Conservation (phyloP, 1,140 invertebrate species). For the Achatina immaculata region DNA sequence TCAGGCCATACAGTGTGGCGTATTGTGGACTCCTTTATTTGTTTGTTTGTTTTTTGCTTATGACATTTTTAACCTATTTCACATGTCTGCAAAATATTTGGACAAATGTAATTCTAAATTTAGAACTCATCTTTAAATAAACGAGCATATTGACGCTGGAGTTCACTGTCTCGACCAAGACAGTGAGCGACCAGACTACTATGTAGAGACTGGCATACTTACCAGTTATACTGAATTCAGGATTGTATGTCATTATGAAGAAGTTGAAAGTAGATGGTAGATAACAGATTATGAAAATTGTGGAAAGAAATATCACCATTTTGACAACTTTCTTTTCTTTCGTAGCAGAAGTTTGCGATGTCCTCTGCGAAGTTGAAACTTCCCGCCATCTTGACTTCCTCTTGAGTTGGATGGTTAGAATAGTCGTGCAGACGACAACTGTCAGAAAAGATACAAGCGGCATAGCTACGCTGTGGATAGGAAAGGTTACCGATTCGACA, state of each 20-base stretch:
- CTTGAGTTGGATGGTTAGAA: neutral
- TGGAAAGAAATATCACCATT: neutral
- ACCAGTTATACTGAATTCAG: neutral
- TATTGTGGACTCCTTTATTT: no score
- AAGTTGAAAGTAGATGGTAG: neutral
- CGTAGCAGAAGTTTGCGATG: neutral
- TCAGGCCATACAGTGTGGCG: no score
- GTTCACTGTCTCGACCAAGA: neutral
- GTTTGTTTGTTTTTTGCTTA: no score
- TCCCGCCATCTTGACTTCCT: neutral
- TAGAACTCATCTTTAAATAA: neutral
- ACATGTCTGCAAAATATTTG: no score
- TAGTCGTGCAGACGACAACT: slow-evolving; percentile 11
- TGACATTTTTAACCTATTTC: no score
- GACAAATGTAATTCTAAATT: neutral
- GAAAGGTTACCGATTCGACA: neutral
- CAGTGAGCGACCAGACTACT: neutral
- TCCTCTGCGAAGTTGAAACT: neutral
- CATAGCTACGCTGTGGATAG: neutral
- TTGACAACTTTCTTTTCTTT: neutral
- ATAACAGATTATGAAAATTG: slow-evolving; percentile 4
- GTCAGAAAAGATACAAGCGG: neutral
- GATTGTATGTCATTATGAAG: neutral
- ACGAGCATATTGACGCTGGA: neutral
- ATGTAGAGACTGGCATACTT: neutral